These are phyloP conservation scores for Melanotaenia maccullochi DNA, from an alignment of 2,797 vertebrate genomes.

Conservation along the genomic window DNA sequence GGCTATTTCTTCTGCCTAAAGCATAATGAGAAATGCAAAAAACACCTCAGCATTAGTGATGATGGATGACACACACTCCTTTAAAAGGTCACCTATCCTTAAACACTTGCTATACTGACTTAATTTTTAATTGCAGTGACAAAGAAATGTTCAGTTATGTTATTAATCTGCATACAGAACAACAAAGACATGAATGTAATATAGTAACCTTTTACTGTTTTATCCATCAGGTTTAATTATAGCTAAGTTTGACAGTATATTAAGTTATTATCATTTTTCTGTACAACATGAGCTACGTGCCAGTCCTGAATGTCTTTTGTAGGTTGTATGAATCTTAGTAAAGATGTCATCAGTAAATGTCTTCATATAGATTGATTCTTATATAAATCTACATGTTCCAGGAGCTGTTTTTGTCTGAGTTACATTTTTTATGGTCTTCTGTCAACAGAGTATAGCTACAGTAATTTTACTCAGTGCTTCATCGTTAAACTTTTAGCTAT, in stretches of 20 bases:
- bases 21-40: conserved; percentile 30
- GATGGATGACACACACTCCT: conserved; percentile 11
- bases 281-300: neutral
- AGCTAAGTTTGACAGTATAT: neutral
- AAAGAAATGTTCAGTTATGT: conserved; percentile 7
- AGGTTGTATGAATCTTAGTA: neutral
- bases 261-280: conserved; percentile 8
- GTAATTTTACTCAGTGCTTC: too few species aligned
- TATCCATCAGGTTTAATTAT: neutral
- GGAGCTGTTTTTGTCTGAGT: neutral
- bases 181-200: conserved; percentile 2
- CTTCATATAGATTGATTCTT: neutral
- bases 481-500: too few species aligned
- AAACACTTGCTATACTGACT: conserved; percentile 9
- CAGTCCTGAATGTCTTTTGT: conserved; percentile 3
- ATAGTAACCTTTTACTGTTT: neutral
- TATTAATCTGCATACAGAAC: conserved; percentile 20
- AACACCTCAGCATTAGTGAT: conserved; percentile 24
- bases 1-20: conserved; percentile 19
- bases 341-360: neutral
- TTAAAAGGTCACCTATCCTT: conserved; percentile 18
- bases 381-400: neutral
- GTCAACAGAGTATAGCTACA: too few species aligned
- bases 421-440: too few species aligned
- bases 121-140: conserved; percentile 18